Base-by-base conservation (phyloP, 2,888 invertebrate species). In the Chaitophorus viminalis region DNA sequence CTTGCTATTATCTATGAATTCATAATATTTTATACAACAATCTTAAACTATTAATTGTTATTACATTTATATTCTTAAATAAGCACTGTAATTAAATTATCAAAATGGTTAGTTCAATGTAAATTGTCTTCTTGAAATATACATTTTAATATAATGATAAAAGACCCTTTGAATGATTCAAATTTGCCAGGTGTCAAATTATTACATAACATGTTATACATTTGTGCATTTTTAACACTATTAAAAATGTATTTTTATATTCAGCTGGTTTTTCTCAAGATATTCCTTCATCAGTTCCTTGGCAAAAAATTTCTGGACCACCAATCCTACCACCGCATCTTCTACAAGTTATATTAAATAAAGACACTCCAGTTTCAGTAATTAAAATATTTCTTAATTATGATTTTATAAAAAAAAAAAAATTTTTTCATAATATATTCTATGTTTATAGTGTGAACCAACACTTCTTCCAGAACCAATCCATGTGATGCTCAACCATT, bases 401-500 rank as follows among this genome's bases (percentile, higher is more conserved):
- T 46, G 3, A 46, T 11, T 3, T 14, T 46, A 14, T 2, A 14
- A 46, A 46, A 31, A 31, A 29, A 29, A 25, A 68, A 31, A 72
- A 46, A 36, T 25, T 77, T 33, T 65, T 46, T 39, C 70, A 31
- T 70, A 36, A 36, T 60, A 65, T 14, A 88, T 87, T 39, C 68
- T 46, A 0, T 31, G 29, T 88, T 39, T 87, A 52, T 92, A 98
- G 97, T 99, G 99, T 92, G 99, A 99, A 92, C 99, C 99, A 82
- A 99, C 99, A 81, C 93, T 99, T 90, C 93, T 99, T 90, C 99
- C 99, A n/a, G 99, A 99, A 93, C 99, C 99, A 82, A 99, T 99
- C 92, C 99, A 99, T 92, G 99, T 99, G 46, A 99, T 99, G 99
- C 93, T 99, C 91, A 99, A 99, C 92, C 99, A 99, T 92, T 93